phyloP scores from a whole-genome alignment of 2,888 invertebrate genomes.

The Desoria tigrina region DNA sequence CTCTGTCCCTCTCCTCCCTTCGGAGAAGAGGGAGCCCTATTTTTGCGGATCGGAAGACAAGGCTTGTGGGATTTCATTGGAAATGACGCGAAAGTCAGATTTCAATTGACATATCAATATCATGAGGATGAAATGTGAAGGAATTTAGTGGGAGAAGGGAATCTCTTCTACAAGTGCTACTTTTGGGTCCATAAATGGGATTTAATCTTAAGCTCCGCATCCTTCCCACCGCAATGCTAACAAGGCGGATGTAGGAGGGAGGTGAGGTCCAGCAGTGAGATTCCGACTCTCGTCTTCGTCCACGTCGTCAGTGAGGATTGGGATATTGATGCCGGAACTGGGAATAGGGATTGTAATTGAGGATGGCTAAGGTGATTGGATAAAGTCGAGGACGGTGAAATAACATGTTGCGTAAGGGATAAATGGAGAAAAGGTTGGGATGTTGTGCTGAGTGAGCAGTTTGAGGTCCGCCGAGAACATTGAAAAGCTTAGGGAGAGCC shows the following conservation, averaged over 20 bases:
- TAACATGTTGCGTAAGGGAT: slow-evolving; percentile 43
- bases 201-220: slow-evolving; percentile 12
- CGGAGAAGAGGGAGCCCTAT: too few species aligned
- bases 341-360: slow-evolving; percentile 42
- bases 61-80: too few species aligned
- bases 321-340: slow-evolving; percentile 7
- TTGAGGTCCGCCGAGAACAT: slow-evolving; percentile 52
- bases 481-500: slow-evolving; percentile 53
- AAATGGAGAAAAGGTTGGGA: slow-evolving; percentile 27
- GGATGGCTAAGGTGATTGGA: slow-evolving; percentile 39
- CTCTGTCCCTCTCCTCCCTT: too few species aligned
- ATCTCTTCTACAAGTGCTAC: too few species aligned
- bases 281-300: too few species aligned
- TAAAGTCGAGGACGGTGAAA: slow-evolving; percentile 19
- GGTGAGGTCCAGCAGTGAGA: slow-evolving; percentile 3
- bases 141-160: too few species aligned
- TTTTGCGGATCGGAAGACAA: too few species aligned
- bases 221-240: not conserved
- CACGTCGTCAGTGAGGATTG: not conserved
- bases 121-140: not conserved
- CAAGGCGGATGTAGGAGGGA: not conserved
- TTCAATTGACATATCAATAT: not conserved
- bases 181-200: slow-evolving; percentile 10
- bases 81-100: too few species aligned
- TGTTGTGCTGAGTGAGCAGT: slow-evolving; percentile 54